Evolutionary conservation across 1,140 invertebrate species (phyloP).

Genomic region (Zelostemma sp.): DNA sequence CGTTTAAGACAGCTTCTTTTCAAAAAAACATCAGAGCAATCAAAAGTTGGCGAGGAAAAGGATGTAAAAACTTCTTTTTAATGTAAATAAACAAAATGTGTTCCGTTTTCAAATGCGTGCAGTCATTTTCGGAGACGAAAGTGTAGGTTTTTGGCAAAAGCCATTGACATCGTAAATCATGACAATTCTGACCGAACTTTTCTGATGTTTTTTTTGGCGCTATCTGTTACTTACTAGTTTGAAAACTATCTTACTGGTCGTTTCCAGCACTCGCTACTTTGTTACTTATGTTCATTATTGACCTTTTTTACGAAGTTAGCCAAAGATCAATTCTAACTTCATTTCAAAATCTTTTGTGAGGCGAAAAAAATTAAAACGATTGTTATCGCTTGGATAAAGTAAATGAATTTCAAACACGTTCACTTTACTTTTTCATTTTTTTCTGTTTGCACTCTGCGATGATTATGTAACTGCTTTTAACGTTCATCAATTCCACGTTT

Average conservation of each 20-base stretch:
- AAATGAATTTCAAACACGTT: too few relatives aligned
- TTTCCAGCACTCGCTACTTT: slow-evolving; percentile 1
- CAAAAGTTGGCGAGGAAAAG: not conserved
- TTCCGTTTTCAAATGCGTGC: not conserved
- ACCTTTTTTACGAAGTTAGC: too few relatives aligned
- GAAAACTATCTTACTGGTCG: not conserved
- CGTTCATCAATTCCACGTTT: too few relatives aligned
- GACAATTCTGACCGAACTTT: not conserved
- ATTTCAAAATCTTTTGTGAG: too few relatives aligned
- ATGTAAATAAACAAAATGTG: not conserved
- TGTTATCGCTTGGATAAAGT: too few relatives aligned
- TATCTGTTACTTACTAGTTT: not conserved
- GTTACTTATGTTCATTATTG: not conserved
- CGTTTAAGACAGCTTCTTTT: too few relatives aligned
- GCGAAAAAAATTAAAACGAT: too few relatives aligned
- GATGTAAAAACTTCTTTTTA: not conserved
- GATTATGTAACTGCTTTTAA: too few relatives aligned
- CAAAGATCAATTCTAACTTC: too few relatives aligned
- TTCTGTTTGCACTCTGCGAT: too few relatives aligned
- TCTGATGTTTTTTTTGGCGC: slow-evolving; percentile 1
- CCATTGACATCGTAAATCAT: not conserved
- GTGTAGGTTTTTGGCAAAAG: not conserved
- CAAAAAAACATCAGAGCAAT: not conserved
- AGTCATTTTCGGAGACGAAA: not conserved
- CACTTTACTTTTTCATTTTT: too few relatives aligned